Percentiles rank a stretch among this genome's conserved stretches.
phyloP scores from a whole-genome alignment of 2,888 invertebrate species.

The Troides oblongomaculatus region DNA sequence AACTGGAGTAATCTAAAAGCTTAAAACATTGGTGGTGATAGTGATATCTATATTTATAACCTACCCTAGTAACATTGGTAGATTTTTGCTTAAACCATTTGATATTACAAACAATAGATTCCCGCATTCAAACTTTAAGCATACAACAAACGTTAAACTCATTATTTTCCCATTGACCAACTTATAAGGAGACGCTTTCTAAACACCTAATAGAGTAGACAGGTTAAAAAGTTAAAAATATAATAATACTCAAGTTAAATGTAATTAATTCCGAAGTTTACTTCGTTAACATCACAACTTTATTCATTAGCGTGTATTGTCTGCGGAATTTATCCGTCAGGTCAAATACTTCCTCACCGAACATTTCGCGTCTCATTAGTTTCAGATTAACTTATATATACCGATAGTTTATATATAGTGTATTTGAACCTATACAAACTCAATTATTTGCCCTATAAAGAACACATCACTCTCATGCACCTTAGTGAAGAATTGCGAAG shows the following conservation, averaged over 20 bases:
- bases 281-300: conserved; percentile 76
- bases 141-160: background rate
- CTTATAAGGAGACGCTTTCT: background rate
- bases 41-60: too few species aligned
- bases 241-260: background rate
- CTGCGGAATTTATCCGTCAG: conserved; percentile 72
- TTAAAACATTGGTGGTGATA: too few species aligned
- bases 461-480: background rate
- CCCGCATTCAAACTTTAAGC: background rate
- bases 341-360: conserved; percentile 54
- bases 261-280: conserved; percentile 64
- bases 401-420: background rate
- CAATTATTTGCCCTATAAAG: background rate
- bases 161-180: background rate
- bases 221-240: background rate
- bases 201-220: background rate
- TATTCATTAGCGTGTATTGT: conserved; percentile 78
- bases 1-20: too few species aligned
- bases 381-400: conserved; percentile 3
- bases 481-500: background rate
- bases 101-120: too few species aligned
- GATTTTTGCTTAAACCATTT: too few species aligned
- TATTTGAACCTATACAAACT: background rate
- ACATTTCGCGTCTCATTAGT: conserved; percentile 54
- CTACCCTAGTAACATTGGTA: too few species aligned